phyloP scores from a whole-genome alignment of 2,888 invertebrate species.

The Lithophane socia region DNA sequence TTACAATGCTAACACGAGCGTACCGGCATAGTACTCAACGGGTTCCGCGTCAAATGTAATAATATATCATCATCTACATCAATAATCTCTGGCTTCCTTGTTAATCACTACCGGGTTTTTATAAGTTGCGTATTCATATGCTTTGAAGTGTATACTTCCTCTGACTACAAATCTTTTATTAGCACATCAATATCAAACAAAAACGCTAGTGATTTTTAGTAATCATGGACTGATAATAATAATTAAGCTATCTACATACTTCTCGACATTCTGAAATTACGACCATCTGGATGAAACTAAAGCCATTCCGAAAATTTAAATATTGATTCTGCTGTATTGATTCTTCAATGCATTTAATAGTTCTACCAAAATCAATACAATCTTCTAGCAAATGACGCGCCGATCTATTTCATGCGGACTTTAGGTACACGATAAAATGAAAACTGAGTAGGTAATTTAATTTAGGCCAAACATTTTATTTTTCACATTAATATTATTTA shows the following conservation, averaged over 20 bases:
- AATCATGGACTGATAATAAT: not conserved
- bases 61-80: slow-evolving; percentile 33
- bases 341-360: not conserved
- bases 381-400: no score
- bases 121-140: slow-evolving; percentile 5
- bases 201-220: not conserved
- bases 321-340: not conserved
- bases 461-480: no score
- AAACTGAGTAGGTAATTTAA: no score
- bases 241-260: not conserved
- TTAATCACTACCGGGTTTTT: slow-evolving; percentile 54
- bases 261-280: not conserved
- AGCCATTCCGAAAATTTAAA: slow-evolving; percentile 7
- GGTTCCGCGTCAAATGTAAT: slow-evolving; percentile 50
- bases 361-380: not conserved
- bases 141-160: slow-evolving; percentile 25
- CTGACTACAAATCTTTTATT: not conserved
- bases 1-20: slow-evolving; percentile 64
- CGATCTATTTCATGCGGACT: no score
- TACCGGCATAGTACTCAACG: slow-evolving; percentile 40
- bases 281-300: slow-evolving; percentile 1
- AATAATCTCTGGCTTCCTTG: slow-evolving; percentile 53
- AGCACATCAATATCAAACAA: not conserved
- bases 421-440: no score
- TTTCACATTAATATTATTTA: no score